These are phyloP conservation scores for Daubentonia madagascariensis DNA, from an alignment of 2,113 vertebrate genomes.

Conservation along the genomic window DNA sequence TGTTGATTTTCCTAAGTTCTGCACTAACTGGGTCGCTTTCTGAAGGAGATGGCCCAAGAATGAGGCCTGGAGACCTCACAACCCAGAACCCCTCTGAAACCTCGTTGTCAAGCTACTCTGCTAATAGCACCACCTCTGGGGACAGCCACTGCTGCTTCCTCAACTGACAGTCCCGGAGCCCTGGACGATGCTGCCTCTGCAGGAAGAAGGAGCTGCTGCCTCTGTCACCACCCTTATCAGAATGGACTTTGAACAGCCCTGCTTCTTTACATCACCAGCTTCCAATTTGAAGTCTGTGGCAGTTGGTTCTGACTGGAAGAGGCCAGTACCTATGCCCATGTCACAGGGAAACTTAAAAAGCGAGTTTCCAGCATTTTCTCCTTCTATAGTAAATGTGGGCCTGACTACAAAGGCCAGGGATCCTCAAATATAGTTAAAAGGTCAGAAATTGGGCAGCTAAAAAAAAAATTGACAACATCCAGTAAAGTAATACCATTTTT, in stretches of 20 bases:
- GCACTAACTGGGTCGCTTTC: background rate
- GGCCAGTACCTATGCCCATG: background rate
- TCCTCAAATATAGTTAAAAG: background rate
- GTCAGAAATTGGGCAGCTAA: background rate
- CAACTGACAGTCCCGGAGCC: accelerated
- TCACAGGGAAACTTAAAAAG: background rate
- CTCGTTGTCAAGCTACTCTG: background rate
- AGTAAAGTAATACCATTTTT: background rate
- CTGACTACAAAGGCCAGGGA: background rate
- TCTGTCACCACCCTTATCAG: background rate
- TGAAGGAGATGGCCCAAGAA: background rate
- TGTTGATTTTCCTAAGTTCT: too few species aligned
- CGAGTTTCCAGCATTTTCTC: background rate
- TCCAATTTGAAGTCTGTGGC: background rate
- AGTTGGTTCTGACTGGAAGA: background rate
- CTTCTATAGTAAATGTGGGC: background rate
- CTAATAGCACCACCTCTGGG: background rate
- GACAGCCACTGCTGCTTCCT: background rate
- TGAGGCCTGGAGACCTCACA: background rate
- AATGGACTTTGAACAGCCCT: background rate
- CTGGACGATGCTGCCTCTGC: too few species aligned
- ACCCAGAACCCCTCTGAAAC: background rate
- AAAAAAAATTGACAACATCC: background rate
- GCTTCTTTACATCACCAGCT: background rate
- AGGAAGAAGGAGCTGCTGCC: background rate